Evolutionary conservation across 2,888 invertebrate species (phyloP).

Genomic region (Zootermopsis nevadensis): DNA sequence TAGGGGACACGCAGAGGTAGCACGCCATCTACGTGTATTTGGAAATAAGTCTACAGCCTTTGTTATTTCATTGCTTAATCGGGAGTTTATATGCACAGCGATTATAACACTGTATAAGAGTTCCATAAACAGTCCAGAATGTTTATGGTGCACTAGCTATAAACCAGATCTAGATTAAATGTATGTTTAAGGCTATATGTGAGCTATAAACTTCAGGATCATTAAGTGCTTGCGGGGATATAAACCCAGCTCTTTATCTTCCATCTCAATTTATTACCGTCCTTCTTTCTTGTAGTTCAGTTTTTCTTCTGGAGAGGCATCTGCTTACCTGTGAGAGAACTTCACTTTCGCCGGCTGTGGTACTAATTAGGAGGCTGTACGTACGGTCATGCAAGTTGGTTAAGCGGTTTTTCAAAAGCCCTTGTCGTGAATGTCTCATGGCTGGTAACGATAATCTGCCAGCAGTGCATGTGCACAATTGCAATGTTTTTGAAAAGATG

Average conservation of each 20-base stretch:
- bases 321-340: neutral
- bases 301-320: neutral
- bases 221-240: neutral
- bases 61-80: too few species aligned
- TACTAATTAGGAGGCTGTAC: neutral
- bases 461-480: too few species aligned
- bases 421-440: too few species aligned
- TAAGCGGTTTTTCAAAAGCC: too few species aligned
- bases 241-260: neutral
- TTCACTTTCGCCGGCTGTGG: neutral
- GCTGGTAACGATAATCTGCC: too few species aligned
- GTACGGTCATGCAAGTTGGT: neutral
- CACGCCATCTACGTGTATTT: too few species aligned
- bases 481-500: too few species aligned
- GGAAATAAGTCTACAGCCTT: too few species aligned
- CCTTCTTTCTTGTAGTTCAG: neutral
- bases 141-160: neutral
- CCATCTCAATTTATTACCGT: neutral
- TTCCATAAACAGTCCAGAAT: neutral
- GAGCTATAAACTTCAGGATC: neutral
- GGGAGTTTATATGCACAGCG: too few species aligned
- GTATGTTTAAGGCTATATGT: neutral
- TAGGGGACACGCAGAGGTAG: too few species aligned
- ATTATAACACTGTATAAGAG: neutral
- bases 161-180: constrained; percentile 1